phyloP scores from a whole-genome alignment of 2,113 vertebrate species.

The Meriones unguiculatus region DNA sequence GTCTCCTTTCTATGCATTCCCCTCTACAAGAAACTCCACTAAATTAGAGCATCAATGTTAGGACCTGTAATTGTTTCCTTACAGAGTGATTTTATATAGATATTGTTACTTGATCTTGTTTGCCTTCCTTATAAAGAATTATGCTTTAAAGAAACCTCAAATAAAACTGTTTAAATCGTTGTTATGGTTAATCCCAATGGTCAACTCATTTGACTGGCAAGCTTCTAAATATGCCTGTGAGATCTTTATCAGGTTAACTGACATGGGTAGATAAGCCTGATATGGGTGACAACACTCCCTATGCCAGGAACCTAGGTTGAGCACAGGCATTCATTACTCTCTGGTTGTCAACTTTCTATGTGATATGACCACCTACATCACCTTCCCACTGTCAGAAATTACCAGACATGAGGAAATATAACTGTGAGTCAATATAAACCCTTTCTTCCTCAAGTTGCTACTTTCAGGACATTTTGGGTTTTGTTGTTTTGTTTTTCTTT shows the following conservation, averaged over 20 bases:
- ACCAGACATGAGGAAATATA: not conserved
- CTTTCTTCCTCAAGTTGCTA: not conserved
- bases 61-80: not conserved
- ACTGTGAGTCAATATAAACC: not conserved
- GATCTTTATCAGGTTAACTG: not conserved
- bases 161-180: not conserved
- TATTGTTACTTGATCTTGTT: not conserved
- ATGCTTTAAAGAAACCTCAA: not conserved
- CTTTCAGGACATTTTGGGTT: not conserved
- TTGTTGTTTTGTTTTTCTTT: too few species aligned
- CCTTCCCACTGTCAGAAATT: not conserved
- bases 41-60: not conserved
- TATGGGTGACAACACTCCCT: not conserved
- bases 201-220: not conserved
- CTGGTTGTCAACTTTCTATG: not conserved
- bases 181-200: not conserved
- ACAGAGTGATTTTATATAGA: not conserved
- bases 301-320: not conserved
- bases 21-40: not conserved
- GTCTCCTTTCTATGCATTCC: rapidly evolving
- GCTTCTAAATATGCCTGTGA: not conserved
- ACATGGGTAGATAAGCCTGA: not conserved
- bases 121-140: not conserved
- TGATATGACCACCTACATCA: not conserved
- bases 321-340: not conserved